Conservation (phyloP, 2,888 invertebrate species). For the Epistrophe eligans region DNA sequence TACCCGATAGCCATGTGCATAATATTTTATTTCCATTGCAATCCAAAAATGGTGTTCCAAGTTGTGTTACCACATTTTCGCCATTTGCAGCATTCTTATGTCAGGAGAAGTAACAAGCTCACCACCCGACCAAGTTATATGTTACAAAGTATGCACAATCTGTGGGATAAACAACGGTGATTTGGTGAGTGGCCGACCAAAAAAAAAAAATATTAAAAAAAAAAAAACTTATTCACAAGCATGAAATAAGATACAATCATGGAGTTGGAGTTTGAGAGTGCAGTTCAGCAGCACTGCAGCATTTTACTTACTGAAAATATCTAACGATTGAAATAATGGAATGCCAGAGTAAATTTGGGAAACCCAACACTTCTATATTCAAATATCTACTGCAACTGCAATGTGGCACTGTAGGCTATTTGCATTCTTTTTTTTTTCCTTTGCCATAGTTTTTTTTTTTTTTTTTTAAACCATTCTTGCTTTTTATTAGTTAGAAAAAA, state of each 20-base stretch:
- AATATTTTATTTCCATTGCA: conserved; percentile 40
- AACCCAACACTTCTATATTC: conserved; percentile 12
- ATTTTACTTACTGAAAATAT: conserved; percentile 24
- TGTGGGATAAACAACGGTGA: conserved; percentile 45
- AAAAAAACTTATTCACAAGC: conserved; percentile 48
- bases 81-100: conserved; percentile 62
- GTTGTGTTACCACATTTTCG: conserved; percentile 57
- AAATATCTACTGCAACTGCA: conserved; percentile 5
- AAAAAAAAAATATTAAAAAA: conserved; percentile 11
- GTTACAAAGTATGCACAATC: conserved; percentile 4
- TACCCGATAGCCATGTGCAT: conserved; percentile 35
- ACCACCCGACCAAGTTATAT: conserved; percentile 15
- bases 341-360: conserved; percentile 53
- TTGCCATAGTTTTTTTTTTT: neutral
- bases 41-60: conserved; percentile 39
- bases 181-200: conserved; percentile 47
- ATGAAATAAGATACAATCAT: conserved; percentile 58
- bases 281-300: conserved; percentile 40
- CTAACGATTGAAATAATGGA: conserved; percentile 21
- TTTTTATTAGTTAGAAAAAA: conserved; percentile 2
- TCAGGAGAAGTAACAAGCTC: conserved; percentile 53
- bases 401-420: conserved; percentile 26
- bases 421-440: neutral
- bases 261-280: conserved; percentile 11
- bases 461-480: neutral